Percentiles rank a stretch among this genome's conserved stretches.
Evolutionary conservation across 1,140 invertebrate species (phyloP).

Genomic region (Bombus consobrinus): DNA sequence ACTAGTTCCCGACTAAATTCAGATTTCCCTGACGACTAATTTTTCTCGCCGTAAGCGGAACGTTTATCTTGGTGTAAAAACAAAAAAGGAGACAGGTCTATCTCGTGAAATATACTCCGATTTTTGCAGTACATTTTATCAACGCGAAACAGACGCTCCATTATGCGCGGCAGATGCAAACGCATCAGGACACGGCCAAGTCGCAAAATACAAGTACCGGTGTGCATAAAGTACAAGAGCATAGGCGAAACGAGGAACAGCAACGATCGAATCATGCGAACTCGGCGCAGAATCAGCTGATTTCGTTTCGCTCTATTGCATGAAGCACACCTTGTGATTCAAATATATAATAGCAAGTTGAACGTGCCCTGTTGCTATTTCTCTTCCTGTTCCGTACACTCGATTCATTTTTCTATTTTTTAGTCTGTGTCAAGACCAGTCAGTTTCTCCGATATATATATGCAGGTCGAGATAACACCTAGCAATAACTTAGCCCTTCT

Average conservation of each 20-base stretch:
- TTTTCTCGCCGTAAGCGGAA: conserved; percentile 24
- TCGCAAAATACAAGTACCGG: conserved; percentile 26
- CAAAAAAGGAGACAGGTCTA: conserved; percentile 11
- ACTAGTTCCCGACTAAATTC: neutral
- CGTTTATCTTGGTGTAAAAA: conserved; percentile 19
- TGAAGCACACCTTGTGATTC: neutral
- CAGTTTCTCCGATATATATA: neutral
- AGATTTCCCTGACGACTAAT: conserved; percentile 9
- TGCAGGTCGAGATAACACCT: neutral
- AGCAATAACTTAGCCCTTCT: neutral
- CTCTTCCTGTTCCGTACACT: conserved; percentile 18
- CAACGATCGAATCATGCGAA: conserved; percentile 39
- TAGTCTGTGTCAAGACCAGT: neutral
- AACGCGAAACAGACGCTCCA: conserved; percentile 49
- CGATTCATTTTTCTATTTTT: conserved; percentile 30
- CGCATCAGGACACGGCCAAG: conserved; percentile 26
- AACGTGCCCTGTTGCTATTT: conserved; percentile 31
- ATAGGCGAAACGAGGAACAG: conserved; percentile 16
- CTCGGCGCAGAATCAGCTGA: conserved; percentile 35
- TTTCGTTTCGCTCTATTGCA: neutral
- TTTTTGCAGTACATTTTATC: conserved; percentile 55
- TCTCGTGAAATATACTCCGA: conserved; percentile 36
- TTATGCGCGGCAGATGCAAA: conserved; percentile 37
- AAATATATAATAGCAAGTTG: conserved; percentile 1
- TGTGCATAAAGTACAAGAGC: conserved; percentile 25